Conservation (phyloP, 2,888 invertebrate genomes). For the Ophonus ardosiacus region DNA sequence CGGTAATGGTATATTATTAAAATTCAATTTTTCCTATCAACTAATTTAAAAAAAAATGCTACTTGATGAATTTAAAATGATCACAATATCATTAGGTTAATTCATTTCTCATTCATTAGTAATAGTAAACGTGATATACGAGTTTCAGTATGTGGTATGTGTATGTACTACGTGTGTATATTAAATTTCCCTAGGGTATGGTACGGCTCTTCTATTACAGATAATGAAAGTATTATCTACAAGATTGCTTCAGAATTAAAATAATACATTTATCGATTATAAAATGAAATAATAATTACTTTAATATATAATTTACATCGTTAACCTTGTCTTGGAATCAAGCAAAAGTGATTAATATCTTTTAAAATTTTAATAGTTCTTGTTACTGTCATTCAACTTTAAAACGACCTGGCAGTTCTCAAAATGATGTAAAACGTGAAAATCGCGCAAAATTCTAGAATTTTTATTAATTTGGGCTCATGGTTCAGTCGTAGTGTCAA, state of each 20-base stretch:
- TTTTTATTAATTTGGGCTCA: no score
- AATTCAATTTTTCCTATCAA: neutral
- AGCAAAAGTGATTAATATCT: no score
- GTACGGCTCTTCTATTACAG: neutral
- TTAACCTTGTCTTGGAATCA: no score
- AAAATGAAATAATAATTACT: slow-evolving; percentile 3
- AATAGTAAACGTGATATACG: neutral
- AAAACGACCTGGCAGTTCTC: no score
- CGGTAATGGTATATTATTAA: neutral
- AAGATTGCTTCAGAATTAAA: slow-evolving; percentile 1
- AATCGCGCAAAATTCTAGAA: no score
- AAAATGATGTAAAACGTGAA: no score
- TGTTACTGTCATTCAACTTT: no score
- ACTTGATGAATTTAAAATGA: slow-evolving; percentile 13
- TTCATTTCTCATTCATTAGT: slow-evolving; percentile 21
- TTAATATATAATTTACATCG: neutral
- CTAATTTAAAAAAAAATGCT: neutral
- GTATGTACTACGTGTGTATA: neutral
- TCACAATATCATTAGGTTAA: slow-evolving; percentile 17
- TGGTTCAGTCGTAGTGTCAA: no score
- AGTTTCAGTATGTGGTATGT: no score
- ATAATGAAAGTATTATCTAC: neutral
- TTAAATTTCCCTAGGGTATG: slow-evolving; percentile 1
- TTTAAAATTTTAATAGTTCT: no score
- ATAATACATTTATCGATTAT: neutral